phyloP scores from a whole-genome alignment of 2,113 vertebrate species.

The Hypanus sabinus region DNA sequence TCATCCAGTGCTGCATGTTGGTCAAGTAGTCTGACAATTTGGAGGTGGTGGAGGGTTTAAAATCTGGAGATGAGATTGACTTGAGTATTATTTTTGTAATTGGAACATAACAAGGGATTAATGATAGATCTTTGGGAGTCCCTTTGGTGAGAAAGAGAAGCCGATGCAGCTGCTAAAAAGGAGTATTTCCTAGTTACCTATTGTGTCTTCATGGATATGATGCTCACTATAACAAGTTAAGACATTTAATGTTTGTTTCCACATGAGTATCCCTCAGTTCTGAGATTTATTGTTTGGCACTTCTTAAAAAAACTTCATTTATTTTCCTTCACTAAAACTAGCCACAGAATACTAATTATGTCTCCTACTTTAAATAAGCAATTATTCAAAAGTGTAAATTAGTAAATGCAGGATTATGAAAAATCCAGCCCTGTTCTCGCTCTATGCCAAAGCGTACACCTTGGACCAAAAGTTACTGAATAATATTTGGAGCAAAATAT shows the following conservation, averaged over 20 bases:
- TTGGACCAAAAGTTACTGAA: no score
- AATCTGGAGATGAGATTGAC: no score
- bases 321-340: neutral
- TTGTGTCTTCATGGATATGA: neutral
- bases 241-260: neutral
- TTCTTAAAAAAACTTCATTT: neutral
- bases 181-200: neutral
- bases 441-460: neutral
- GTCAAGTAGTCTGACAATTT: no score
- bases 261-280: neutral
- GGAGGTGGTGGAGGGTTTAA: no score
- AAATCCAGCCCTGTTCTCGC: neutral
- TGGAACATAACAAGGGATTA: no score
- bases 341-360: neutral
- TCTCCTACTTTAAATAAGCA: neutral
- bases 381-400: neutral
- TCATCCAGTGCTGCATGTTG: no score
- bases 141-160: no score
- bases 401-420: neutral
- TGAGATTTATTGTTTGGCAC: neutral
- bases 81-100: no score
- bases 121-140: no score
- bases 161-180: neutral
- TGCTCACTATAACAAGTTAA: neutral
- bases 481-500: no score